Evolutionary conservation across 1,140 invertebrate genomes (phyloP), one percentile per base, ranked within the genome.

Genomic region (Meloidogyne exigua): DNA sequence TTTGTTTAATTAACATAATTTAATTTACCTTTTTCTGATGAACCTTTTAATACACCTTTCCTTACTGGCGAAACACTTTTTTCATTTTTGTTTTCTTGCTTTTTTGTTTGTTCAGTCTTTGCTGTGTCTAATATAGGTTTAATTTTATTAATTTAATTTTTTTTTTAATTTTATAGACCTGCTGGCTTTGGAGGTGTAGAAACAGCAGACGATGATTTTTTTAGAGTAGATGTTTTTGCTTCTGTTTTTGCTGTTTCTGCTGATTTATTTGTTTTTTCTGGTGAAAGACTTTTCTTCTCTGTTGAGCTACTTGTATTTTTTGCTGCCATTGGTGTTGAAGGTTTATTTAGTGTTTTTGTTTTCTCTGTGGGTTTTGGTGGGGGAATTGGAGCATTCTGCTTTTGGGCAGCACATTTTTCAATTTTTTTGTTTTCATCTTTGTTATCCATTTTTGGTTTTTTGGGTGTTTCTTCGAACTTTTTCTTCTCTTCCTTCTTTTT

Each of bases 401-500:
- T 32, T 32, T 32, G 2, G 28, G 28, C 2, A 32, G 28, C 7
- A n/a, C n/a, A n/a, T n/a, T n/a, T n/a, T n/a, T n/a, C n/a, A n/a
- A 18, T 49, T 15, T 49, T 49, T 49, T n/a, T 49, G 4, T 2
- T 4, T 1, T n/a, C 4, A 44, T 71, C 69, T 49, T 71, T 32
- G 18, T 26, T 65, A 12, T 70, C 23, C 12, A 21, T 36, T 64
- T 70, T 57, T 36, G 18, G 5, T 42, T 64, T 65, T 21, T 39
- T 76, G 11, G 12, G 3, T 0, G 10, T 28, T 25, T 49, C 62
- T 28, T 78, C 64, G 18, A 3, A 44, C 11, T 63, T 63, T 67
- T 75, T 78, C 72, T 12, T 74, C 72, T 23, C n/a, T 13, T n/a
- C 23, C 7, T n/a, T n/a, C 15, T 68, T 76, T 76, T 76, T 44